phyloP scores from a whole-genome alignment of 1,140 invertebrate genomes.

The Pomacea maculata region DNA sequence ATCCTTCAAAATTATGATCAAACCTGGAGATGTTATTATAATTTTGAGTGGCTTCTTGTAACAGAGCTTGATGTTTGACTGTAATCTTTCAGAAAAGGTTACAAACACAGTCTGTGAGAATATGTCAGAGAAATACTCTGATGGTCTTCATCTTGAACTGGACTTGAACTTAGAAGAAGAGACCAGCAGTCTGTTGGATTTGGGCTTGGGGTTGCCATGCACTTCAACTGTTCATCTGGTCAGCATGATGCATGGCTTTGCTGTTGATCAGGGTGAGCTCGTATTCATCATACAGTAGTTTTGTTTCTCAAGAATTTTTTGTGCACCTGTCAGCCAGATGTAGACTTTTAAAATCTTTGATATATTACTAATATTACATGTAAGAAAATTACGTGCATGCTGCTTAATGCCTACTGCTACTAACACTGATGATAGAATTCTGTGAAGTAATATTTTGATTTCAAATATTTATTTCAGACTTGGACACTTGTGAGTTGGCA shows the following conservation, averaged over 20 bases:
- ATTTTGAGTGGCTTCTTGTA: not conserved
- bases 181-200: slow-evolving; percentile 44
- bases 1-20: too few relatives aligned
- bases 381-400: too few relatives aligned
- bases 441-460: not conserved
- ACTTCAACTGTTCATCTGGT: slow-evolving; percentile 41
- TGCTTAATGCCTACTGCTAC: too few relatives aligned
- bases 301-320: too few relatives aligned
- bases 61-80: not conserved
- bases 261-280: slow-evolving; percentile 52
- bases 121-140: slow-evolving; percentile 24
- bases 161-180: slow-evolving; percentile 44
- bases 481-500: slow-evolving; percentile 67
- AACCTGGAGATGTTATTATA: too few relatives aligned
- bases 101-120: slow-evolving; percentile 34
- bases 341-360: too few relatives aligned
- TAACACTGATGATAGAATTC: too few relatives aligned
- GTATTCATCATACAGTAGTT: too few relatives aligned
- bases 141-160: slow-evolving; percentile 28
- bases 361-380: too few relatives aligned
- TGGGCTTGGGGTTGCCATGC: slow-evolving; percentile 46
- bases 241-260: slow-evolving; percentile 56
- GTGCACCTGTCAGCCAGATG: too few relatives aligned
- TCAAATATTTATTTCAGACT: slow-evolving; percentile 60
- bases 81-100: slow-evolving; percentile 39